Base-by-base conservation (phyloP, 2,797 vertebrate genomes). In the Poecilia velifera region DNA sequence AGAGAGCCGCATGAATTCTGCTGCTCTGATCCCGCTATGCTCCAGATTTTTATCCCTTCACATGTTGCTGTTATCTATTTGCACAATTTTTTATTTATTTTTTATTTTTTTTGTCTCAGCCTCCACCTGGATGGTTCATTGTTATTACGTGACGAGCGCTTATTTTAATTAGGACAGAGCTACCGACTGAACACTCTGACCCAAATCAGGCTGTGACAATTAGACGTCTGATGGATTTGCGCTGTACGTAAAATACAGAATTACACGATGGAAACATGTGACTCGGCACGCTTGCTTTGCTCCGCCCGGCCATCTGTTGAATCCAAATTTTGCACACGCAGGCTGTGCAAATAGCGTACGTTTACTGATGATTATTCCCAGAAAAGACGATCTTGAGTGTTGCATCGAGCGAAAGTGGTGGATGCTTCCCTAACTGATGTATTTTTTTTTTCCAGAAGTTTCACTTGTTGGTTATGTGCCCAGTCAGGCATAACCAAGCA, bases 61-160 rank as follows among this genome's bases (percentile, higher is more conserved):
- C 62, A 28, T 72, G 78, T 66, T 64, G 12, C 18, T 34, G 14
- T 3, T 46, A 36, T 39, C 20, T 68, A 4, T 66, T 64, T 31
- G 25, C 0, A 45, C 41, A 1, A 1, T 28, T 62, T 14, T 41
- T 41, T 41, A 41, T 8, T 34, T 34, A 8, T 41, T 41, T 59
- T 59, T 25, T 68, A 39, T 43, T 36, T 49, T 49, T 41, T 47
- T 57, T 62, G 10, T 28, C 28, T 82, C 0, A 74, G 49, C 43
- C 16, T 77, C 79, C 86, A 88, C 71, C 84, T 90, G 85, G 59
- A 64, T 2, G 76, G 1, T 51, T 78, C 13, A 6, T 89, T 82
- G 79, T 79, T 75, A 73, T 31, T 74, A 74, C 47, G 55, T 73
- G 73, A 55, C 28, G 73, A 41, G 76, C 22, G n/a, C 34, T 78